These are phyloP conservation scores for Erythrocercus mccallii DNA, from an alignment of 2,113 vertebrate species.

Conservation along the genomic window DNA sequence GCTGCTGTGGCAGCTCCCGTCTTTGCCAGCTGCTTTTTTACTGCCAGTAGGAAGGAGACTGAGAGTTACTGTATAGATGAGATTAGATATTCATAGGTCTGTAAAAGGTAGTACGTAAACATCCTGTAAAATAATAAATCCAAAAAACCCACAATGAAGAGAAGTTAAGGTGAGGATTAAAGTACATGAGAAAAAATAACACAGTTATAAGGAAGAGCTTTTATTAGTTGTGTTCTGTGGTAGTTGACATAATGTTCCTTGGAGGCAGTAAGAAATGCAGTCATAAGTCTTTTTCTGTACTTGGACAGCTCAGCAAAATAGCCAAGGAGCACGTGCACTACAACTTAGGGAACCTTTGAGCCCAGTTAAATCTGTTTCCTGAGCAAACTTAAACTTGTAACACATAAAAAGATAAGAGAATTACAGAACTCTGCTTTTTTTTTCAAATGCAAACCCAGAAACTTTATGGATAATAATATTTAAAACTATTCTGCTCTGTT, in stretches of 20 bases:
- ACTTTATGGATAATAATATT: not conserved
- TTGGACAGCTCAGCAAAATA: not conserved
- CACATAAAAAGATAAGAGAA: not conserved
- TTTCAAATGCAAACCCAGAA: not conserved
- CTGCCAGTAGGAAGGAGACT: conserved; percentile 15
- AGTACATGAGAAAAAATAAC: not conserved
- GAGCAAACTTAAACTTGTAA: not conserved
- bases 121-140: not conserved
- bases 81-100: not conserved
- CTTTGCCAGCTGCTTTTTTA: conserved; percentile 32
- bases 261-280: not conserved
- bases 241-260: conserved; percentile 13
- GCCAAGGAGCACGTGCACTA: not conserved
- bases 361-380: not conserved
- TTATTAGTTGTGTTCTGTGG: not conserved
- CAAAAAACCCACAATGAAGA: not conserved
- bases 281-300: not conserved
- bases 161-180: not conserved
- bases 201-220: not conserved
- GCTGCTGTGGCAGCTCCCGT: not conserved
- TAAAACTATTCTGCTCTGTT: not conserved
- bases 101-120: not conserved
- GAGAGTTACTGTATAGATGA: not conserved
- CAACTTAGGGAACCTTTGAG: conserved; percentile 2
- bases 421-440: not conserved